phyloP scores from a whole-genome alignment of 30 jellyfish, hydroid and myxozoan species.

The Hydractinia echinata region DNA sequence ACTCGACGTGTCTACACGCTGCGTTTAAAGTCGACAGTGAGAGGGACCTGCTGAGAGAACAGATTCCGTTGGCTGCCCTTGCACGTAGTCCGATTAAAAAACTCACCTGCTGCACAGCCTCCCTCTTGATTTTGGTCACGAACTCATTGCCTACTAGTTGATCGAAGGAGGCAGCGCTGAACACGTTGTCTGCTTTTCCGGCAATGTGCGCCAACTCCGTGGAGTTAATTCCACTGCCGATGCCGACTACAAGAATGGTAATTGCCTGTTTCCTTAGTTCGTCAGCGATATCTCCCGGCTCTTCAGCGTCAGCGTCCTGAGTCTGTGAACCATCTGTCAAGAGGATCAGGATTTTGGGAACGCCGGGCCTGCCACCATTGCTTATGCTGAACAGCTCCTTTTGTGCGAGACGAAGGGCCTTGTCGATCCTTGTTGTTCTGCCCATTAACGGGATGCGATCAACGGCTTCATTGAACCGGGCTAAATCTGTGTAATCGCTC shows the following conservation, averaged over 20 bases:
- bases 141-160: conserved; percentile 25
- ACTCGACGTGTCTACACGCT: too few relatives aligned
- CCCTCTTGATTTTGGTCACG: background rate
- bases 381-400: conserved; percentile 41
- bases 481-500: conserved; percentile 27
- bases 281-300: conserved; percentile 65
- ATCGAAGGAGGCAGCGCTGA: conserved; percentile 25
- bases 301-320: conserved; percentile 58
- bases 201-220: conserved; percentile 65
- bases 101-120: conserved; percentile 17
- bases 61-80: too few relatives aligned
- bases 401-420: conserved; percentile 57
- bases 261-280: conserved; percentile 54
- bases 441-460: conserved; percentile 69
- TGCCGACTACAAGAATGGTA: conserved; percentile 54
- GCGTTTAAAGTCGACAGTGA: too few relatives aligned
- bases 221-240: conserved; percentile 57
- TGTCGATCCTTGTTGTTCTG: conserved; percentile 76
- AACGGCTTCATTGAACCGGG: conserved; percentile 54
- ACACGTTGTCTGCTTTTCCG: conserved; percentile 32
- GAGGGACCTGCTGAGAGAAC: too few relatives aligned
- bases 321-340: conserved; percentile 92
- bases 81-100: too few relatives aligned
- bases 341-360: conserved; percentile 50
- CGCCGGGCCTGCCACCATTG: conserved; percentile 55